Percentiles rank a stretch among this genome's conserved stretches.
Conservation (phyloP, 2,113 vertebrate species). For the Gallinago jamesoni region DNA sequence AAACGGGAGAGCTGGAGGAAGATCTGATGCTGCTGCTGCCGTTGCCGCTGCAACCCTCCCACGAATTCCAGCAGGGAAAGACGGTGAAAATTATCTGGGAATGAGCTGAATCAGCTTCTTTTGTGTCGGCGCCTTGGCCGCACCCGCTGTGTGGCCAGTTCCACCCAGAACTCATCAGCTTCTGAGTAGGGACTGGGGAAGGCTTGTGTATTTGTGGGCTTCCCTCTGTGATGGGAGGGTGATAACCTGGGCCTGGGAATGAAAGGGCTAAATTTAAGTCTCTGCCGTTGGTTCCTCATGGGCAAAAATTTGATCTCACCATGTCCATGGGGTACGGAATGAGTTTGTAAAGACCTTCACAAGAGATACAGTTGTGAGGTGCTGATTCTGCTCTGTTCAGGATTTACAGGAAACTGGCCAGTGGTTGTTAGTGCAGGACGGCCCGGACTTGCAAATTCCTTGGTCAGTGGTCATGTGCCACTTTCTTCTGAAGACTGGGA, state of each 20-base stretch:
- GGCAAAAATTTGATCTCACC: background rate
- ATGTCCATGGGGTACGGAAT: background rate
- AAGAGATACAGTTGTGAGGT: background rate
- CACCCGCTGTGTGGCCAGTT: conserved; percentile 43
- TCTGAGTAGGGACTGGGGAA: conserved; percentile 20
- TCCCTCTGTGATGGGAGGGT: rapidly evolving
- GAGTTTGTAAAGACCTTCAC: background rate
- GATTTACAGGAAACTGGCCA: background rate
- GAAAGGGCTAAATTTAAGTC: background rate
- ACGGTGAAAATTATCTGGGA: conserved; percentile 62
- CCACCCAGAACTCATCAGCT: conserved; percentile 26
- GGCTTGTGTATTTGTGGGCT: background rate
- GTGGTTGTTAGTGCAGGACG: background rate
- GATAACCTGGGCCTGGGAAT: background rate
- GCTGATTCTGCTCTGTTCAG: background rate
- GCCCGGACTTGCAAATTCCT: background rate
- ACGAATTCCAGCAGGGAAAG: conserved; percentile 53
- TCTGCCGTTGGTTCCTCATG: background rate
- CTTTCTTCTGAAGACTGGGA: background rate
- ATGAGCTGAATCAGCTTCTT: conserved; percentile 65
- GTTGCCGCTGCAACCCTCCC: conserved; percentile 10
- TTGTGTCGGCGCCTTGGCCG: background rate
- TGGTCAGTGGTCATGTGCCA: background rate
- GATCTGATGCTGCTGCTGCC: conserved; percentile 34
- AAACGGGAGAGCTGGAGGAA: background rate